These are phyloP conservation scores for Mus musculus DNA, from an alignment of 2,113 vertebrate genomes.

Conservation along the genomic window DNA sequence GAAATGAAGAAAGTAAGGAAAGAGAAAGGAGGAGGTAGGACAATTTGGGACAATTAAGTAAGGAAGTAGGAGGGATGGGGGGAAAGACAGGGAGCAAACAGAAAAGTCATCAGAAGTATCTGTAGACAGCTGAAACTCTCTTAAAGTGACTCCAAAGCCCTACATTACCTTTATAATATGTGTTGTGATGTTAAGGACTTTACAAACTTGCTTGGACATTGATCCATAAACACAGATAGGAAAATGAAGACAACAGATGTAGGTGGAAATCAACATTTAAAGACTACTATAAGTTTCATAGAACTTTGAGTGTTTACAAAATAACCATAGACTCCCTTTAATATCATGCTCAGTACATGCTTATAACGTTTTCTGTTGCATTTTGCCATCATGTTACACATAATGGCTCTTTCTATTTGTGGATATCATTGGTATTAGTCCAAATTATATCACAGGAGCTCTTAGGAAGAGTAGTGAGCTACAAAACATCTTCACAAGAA, in stretches of 20 bases:
- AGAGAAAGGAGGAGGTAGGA: neutral
- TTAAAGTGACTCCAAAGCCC: neutral
- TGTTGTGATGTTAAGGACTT: neutral
- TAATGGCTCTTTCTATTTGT: neutral
- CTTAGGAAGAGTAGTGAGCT: neutral
- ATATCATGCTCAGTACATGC: neutral
- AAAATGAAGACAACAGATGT: neutral
- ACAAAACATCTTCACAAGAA: neutral
- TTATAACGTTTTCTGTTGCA: neutral
- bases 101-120: neutral
- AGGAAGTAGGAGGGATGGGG: neutral
- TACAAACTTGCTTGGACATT: neutral
- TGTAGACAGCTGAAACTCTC: neutral
- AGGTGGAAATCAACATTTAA: slow-evolving; percentile 11
- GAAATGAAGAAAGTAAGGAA: neutral
- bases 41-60: neutral
- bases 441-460: neutral
- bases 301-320: neutral
- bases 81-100: no score
- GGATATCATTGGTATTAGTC: neutral
- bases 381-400: neutral
- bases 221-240: neutral
- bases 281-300: neutral
- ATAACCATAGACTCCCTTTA: neutral
- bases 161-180: neutral